A percentile compares a stretch with the other conserved stretches of the same genome.
Conservation (phyloP, 2,888 invertebrate species). For the Molorchus minor region DNA sequence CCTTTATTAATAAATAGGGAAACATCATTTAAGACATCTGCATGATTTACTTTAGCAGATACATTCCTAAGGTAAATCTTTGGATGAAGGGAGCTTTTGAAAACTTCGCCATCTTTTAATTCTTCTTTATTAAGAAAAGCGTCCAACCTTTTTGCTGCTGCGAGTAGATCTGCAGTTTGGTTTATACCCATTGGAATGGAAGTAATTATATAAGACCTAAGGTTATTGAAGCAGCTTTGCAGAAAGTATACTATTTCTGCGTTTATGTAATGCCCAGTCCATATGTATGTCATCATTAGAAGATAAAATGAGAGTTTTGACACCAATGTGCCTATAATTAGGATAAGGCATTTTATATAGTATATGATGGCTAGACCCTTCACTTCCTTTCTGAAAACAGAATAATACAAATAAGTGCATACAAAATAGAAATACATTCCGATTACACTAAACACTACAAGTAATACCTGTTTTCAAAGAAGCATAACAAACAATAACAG, state of each 20-base stretch:
- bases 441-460: too few relatives aligned
- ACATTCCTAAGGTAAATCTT: slow-evolving; percentile 39
- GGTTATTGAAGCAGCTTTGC: slow-evolving; percentile 39
- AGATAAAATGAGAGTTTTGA: slow-evolving; percentile 47
- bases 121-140: slow-evolving; percentile 35
- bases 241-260: slow-evolving; percentile 47
- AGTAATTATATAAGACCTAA: slow-evolving; percentile 47
- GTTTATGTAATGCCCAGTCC: slow-evolving; percentile 43
- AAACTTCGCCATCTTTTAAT: slow-evolving; percentile 2
- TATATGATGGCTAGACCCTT: slow-evolving; percentile 63
- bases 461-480: too few relatives aligned
- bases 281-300: slow-evolving; percentile 47
- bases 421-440: neutral
- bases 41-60: slow-evolving; percentile 44
- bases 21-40: slow-evolving; percentile 60
- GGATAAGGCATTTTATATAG: slow-evolving; percentile 54
- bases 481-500: too few relatives aligned
- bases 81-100: slow-evolving; percentile 8
- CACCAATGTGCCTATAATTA: slow-evolving; percentile 51
- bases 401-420: slow-evolving; percentile 34
- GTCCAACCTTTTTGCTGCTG: slow-evolving; percentile 43
- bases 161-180: slow-evolving; percentile 47
- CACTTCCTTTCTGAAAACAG: slow-evolving; percentile 69
- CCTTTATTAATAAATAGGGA: slow-evolving; percentile 60
- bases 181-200: slow-evolving; percentile 51